phyloP scores from a whole-genome alignment of 92 coral and sea anemone species.

The Galaxea fascicularis region DNA sequence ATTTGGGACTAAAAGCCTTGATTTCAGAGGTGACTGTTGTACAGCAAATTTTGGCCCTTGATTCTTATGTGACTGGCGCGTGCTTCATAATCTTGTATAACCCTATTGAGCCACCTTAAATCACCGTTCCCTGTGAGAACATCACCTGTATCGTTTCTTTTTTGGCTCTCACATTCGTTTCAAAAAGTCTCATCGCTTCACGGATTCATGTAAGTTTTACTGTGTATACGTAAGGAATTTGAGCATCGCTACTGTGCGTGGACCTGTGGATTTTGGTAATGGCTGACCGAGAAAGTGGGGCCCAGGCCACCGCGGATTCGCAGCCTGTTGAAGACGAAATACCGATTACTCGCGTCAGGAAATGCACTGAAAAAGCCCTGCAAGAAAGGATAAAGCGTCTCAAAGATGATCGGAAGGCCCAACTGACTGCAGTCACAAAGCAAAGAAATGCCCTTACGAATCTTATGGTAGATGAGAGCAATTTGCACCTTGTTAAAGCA shows the following conservation, averaged over 20 bases:
- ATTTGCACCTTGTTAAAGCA: slow-evolving; percentile 54
- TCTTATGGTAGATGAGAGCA: slow-evolving; percentile 46
- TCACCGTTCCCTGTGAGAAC: no score
- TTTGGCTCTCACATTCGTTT: slow-evolving; percentile 37
- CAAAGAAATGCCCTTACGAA: slow-evolving; percentile 46
- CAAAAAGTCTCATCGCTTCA: slow-evolving; percentile 23
- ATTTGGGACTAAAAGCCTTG: no score
- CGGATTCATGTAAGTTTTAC: neutral
- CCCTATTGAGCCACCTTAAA: no score
- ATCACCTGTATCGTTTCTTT: no score
- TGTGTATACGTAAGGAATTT: neutral
- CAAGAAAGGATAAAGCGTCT: slow-evolving; percentile 53
- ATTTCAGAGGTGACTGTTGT: no score
- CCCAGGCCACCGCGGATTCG: slow-evolving; percentile 17
- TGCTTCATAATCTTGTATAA: no score
- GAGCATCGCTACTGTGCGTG: neutral
- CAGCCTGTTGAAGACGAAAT: neutral
- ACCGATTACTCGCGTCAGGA: slow-evolving; percentile 12
- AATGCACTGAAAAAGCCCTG: slow-evolving; percentile 24
- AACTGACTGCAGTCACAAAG: slow-evolving; percentile 58
- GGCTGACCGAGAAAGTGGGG: neutral
- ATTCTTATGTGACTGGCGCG: no score
- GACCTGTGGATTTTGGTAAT: no score
- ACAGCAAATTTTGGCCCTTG: no score
- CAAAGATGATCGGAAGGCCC: slow-evolving; percentile 48